phyloP scores from a whole-genome alignment of 2,888 invertebrate species.

The Chaitophorus viminalis region DNA sequence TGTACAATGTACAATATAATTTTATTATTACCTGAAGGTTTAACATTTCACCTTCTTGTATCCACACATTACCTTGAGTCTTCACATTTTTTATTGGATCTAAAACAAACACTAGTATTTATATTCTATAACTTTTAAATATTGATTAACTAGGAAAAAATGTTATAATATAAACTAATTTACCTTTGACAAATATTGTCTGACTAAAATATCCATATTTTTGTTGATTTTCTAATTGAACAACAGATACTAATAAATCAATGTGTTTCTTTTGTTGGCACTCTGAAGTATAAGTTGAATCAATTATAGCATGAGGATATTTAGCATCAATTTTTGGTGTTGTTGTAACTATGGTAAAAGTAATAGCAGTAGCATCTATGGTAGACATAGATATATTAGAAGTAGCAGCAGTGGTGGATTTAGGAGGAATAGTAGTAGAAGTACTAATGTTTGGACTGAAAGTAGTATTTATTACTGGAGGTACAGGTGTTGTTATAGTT shows the following conservation, averaged over 20 bases:
- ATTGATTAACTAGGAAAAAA: neutral
- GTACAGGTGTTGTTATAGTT: conserved; percentile 67
- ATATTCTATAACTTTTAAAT: neutral
- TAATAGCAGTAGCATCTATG: conserved; percentile 8
- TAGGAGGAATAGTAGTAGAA: conserved; percentile 66
- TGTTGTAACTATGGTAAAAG: conserved; percentile 12
- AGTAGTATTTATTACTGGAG: conserved; percentile 67
- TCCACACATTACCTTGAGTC: conserved; percentile 82
- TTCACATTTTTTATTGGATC: conserved; percentile 78
- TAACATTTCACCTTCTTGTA: conserved; percentile 82
- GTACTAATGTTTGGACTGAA: conserved; percentile 67
- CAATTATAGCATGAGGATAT: neutral
- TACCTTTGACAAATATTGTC: conserved; percentile 77
- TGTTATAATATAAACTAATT: conserved; percentile 63
- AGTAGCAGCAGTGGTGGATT: conserved; percentile 52
- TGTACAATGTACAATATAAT: too few relatives aligned
- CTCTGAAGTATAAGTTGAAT: conserved; percentile 56
- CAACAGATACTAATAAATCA: conserved; percentile 73
- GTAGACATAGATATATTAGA: neutral
- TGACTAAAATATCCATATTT: conserved; percentile 79
- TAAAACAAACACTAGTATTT: conserved; percentile 67
- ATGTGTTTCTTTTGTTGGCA: conserved; percentile 68
- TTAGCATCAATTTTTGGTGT: conserved; percentile 14
- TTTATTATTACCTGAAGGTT: conserved; percentile 71
- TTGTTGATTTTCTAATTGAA: conserved; percentile 75